These are phyloP conservation scores for Mesaphorura yosii DNA, from an alignment of 1,140 invertebrate species.

Conservation along the genomic window DNA sequence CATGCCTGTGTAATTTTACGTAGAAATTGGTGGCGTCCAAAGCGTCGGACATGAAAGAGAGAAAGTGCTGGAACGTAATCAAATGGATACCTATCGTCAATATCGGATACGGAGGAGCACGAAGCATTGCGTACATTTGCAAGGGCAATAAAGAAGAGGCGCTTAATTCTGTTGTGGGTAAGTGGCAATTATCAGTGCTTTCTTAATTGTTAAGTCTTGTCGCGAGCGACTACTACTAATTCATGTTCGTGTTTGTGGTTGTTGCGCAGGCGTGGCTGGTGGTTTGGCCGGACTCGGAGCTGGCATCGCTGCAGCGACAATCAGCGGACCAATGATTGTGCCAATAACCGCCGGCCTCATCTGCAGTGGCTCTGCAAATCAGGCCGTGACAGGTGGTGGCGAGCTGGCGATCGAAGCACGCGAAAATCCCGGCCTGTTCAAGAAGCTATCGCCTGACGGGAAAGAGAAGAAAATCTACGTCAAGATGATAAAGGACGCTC, in stretches of 20 bases:
- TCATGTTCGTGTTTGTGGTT: too few relatives aligned
- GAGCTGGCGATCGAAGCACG: neutral
- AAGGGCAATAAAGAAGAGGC: neutral
- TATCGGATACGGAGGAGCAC: neutral
- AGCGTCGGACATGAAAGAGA: neutral
- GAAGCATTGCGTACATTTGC: too few relatives aligned
- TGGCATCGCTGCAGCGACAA: neutral
- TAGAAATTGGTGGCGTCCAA: too few relatives aligned
- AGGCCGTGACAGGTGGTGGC: neutral
- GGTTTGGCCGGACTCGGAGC: neutral
- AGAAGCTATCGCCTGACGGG: neutral
- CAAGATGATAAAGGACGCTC: neutral
- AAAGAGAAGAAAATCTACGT: neutral
- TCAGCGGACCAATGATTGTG: neutral
- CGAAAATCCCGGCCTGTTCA: neutral
- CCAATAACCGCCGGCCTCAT: neutral
- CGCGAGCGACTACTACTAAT: too few relatives aligned
- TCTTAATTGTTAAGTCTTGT: too few relatives aligned
- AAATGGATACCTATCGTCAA: neutral
- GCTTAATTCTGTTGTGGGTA: neutral
- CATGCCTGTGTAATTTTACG: too few relatives aligned
- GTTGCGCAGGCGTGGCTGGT: too few relatives aligned
- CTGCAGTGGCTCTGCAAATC: neutral
- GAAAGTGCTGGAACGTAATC: neutral
- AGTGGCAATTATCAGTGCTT: too few relatives aligned